Conservation (phyloP, 2,113 vertebrate genomes). For the Budorcas taxicolor region DNA sequence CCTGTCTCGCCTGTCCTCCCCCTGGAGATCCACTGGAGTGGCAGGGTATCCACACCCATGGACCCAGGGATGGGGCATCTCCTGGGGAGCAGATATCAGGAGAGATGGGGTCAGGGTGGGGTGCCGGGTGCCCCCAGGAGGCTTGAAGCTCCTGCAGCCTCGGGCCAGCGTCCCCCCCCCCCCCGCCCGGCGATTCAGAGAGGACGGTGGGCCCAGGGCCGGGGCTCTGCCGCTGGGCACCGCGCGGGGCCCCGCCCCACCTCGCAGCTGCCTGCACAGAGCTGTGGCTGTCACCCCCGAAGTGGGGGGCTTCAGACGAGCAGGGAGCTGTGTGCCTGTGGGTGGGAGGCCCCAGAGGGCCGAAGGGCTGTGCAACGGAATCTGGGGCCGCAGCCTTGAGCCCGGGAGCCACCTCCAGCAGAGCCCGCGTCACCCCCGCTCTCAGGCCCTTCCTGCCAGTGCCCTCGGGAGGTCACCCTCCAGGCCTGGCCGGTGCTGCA, state of each 20-base stretch:
- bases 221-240: neutral
- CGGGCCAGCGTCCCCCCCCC: neutral
- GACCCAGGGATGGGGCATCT: neutral
- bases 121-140: no score
- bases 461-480: neutral
- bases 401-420: neutral
- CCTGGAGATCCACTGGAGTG: neutral
- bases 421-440: neutral
- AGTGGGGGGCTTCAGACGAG: neutral
- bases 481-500: fast-evolving
- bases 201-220: no score
- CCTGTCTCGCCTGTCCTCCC: neutral
- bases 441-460: neutral
- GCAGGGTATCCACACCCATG: fast-evolving
- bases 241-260: fast-evolving
- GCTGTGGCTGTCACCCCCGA: neutral
- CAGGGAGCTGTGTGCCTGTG: neutral
- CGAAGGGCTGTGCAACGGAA: fast-evolving
- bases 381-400: neutral
- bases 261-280: neutral
- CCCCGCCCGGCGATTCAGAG: neutral
- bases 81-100: neutral
- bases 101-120: neutral
- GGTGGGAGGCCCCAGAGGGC: neutral
- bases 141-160: fast-evolving